Evolutionary conservation across 2,888 invertebrate genomes (phyloP).

Genomic region (Tinea pellionella): DNA sequence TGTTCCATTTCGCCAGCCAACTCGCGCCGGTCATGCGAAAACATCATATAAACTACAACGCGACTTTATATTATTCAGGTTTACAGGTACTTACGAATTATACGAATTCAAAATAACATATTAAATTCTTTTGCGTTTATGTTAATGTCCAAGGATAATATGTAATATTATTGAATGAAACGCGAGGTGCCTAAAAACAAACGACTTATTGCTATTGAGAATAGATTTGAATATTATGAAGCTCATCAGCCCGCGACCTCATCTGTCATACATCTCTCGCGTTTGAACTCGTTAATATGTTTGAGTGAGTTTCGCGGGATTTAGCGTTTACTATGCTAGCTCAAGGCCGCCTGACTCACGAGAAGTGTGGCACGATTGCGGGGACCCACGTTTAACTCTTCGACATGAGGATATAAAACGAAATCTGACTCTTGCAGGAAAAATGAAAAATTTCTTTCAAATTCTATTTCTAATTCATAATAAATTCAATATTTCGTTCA

Average conservation of each 20-base stretch:
- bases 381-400: not conserved
- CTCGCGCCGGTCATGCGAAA: conserved; percentile 50
- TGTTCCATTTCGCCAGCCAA: conserved; percentile 61
- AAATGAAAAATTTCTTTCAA: not conserved
- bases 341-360: conserved; percentile 63
- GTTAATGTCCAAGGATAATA: not conserved
- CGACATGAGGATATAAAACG: not conserved
- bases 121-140: not conserved
- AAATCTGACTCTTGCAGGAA: not conserved
- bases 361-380: conserved; percentile 19
- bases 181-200: not conserved
- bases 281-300: conserved; percentile 50
- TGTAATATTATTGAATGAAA: not conserved
- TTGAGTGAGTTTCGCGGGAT: conserved; percentile 39
- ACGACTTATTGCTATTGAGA: not conserved
- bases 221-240: not conserved
- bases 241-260: conserved; percentile 28
- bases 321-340: conserved; percentile 31
- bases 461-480: conserved; percentile 9
- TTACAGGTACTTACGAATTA: not conserved
- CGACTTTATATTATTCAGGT: not conserved
- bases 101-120: not conserved
- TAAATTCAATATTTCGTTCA: not conserved
- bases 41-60: conserved; percentile 40
- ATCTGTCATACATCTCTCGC: conserved; percentile 34